These are phyloP conservation scores for Drosophila meridiana DNA, from an alignment of 2,888 invertebrate genomes.

Conservation along the genomic window DNA sequence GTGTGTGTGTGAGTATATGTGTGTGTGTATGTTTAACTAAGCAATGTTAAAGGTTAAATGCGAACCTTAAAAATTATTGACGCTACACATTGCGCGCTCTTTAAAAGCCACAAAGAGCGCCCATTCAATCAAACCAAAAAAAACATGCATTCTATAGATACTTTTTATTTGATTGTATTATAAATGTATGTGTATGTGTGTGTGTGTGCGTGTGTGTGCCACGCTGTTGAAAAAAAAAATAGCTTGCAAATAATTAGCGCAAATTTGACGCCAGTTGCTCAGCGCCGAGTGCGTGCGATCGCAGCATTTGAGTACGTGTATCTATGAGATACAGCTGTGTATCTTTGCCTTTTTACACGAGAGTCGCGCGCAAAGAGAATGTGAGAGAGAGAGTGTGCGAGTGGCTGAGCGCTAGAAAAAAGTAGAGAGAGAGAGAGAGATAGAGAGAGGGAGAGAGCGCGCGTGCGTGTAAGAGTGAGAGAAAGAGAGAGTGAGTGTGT, in stretches of 20 bases:
- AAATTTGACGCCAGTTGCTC: slow-evolving; percentile 69
- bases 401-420: slow-evolving; percentile 14
- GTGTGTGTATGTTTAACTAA: slow-evolving; percentile 24
- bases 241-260: slow-evolving; percentile 79
- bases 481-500: slow-evolving; percentile 7
- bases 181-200: background rate
- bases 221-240: slow-evolving; percentile 28
- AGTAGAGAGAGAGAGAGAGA: slow-evolving; percentile 1
- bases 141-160: background rate
- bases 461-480: background rate
- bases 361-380: slow-evolving; percentile 14
- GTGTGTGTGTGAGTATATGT: slow-evolving; percentile 17
- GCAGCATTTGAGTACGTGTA: slow-evolving; percentile 34
- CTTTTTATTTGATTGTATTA: slow-evolving; percentile 4
- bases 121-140: background rate
- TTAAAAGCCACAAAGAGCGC: slow-evolving; percentile 42
- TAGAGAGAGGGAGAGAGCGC: background rate
- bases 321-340: slow-evolving; percentile 60
- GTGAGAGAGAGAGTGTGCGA: background rate
- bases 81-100: slow-evolving; percentile 28
- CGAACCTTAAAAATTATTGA: slow-evolving; percentile 41
- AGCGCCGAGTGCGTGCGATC: slow-evolving; percentile 67
- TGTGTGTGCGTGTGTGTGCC: background rate
- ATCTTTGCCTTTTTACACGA: slow-evolving; percentile 58
- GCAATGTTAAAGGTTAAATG: slow-evolving; percentile 67